phyloP scores from a whole-genome alignment of 2,797 vertebrate genomes.

The Gymnoscopelus braueri region DNA sequence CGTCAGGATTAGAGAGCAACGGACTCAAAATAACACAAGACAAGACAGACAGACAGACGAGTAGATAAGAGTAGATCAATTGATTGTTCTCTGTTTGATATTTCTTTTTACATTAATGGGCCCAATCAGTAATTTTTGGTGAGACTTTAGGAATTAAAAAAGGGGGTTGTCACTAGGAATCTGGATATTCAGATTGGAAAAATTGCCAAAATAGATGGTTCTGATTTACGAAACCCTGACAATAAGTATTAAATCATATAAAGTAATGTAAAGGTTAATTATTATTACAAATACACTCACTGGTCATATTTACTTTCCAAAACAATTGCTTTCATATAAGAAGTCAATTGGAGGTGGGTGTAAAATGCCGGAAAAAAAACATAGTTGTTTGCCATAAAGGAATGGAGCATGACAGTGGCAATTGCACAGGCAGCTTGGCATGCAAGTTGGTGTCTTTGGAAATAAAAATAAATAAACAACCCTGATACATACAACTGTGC shows the following conservation, averaged over 20 bases:
- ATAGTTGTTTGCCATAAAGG: constrained; percentile 71
- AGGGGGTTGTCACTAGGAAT: constrained; percentile 24
- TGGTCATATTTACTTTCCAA: constrained; percentile 25
- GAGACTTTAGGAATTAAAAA: constrained; percentile 27
- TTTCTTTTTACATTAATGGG: constrained; percentile 32
- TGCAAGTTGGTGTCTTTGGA: constrained; percentile 78
- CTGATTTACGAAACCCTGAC: constrained; percentile 27
- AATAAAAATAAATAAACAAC: constrained; percentile 75
- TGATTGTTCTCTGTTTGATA: constrained; percentile 70
- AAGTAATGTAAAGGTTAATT: constrained; percentile 23
- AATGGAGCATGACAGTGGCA: constrained; percentile 81
- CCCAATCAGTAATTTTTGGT: constrained; percentile 55
- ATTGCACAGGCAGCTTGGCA: constrained; percentile 82
- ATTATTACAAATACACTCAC: constrained; percentile 37
- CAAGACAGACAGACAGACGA: constrained; percentile 82
- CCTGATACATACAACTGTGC: constrained; percentile 86
- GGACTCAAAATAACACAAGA: constrained; percentile 78
- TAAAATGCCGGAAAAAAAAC: constrained; percentile 80
- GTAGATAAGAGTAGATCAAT: constrained; percentile 80
- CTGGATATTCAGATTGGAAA: constrained; percentile 28
- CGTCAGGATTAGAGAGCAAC: constrained; percentile 85
- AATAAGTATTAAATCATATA: constrained; percentile 3
- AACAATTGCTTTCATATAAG: constrained; percentile 58
- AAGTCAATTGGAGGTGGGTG: constrained; percentile 72
- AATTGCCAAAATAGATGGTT: constrained; percentile 15